Conservation (phyloP, 2,113 vertebrate genomes). For the Clarias batrachus region DNA sequence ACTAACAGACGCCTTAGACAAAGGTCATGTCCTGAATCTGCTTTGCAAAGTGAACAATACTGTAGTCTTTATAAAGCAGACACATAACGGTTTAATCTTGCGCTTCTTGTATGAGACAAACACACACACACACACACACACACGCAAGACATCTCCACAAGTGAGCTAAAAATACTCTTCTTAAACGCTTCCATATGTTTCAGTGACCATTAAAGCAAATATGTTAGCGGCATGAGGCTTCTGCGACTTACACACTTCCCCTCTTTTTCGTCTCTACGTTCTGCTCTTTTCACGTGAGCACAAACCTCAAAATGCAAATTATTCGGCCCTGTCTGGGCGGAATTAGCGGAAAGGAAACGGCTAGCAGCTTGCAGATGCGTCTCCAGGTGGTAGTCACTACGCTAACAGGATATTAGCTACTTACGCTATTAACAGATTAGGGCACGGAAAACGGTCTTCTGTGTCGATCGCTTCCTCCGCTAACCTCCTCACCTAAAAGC, state of each 20-base stretch:
- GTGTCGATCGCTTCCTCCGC: constrained; percentile 45
- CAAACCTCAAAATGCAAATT: constrained; percentile 34
- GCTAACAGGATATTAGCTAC: constrained; percentile 56
- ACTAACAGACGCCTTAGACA: not conserved
- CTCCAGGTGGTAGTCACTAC: constrained; percentile 50
- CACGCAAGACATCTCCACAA: constrained; percentile 44
- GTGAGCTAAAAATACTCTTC: constrained; percentile 50
- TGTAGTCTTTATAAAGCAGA: constrained; percentile 20
- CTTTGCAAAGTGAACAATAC: not conserved
- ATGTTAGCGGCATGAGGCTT: constrained; percentile 49
- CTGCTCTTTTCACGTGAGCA: constrained; percentile 22
- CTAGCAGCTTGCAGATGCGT: constrained; percentile 40
- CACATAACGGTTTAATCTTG: constrained; percentile 8
- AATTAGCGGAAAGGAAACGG: constrained; percentile 46
- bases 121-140: constrained; percentile 11
- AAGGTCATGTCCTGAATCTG: constrained; percentile 23
- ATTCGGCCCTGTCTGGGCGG: constrained; percentile 2
- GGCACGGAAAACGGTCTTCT: constrained; percentile 41
- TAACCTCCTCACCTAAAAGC: constrained; percentile 42
- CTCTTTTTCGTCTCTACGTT: constrained; percentile 19
- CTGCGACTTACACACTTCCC: constrained; percentile 41
- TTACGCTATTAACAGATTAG: constrained; percentile 58
- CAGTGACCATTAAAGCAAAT: constrained; percentile 48
- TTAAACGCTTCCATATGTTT: constrained; percentile 59
- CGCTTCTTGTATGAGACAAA: not conserved